Evolutionary conservation across 2,888 invertebrate genomes (phyloP), one percentile per base, ranked within the genome.

Genomic region (Frankliniella intonsa): DNA sequence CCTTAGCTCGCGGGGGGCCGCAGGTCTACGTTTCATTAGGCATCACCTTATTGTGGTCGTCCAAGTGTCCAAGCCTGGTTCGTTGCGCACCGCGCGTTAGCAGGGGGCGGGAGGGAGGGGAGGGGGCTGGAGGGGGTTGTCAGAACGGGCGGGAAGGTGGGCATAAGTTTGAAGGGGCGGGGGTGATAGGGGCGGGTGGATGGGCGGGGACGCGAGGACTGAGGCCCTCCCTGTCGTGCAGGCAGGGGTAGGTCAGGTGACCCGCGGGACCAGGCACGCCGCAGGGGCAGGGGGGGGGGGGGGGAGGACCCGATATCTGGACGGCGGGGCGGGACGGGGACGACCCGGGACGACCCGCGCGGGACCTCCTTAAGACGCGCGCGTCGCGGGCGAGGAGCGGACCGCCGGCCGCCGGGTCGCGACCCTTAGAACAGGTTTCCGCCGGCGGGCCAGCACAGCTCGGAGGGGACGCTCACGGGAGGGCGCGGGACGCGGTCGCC

Each of bases 1-100:
- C 38, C 38, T 38, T 38, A 38, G 38, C 38, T 38, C 38, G 38
- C 38, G 38, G 38, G 38, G 38, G 38, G 38, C 38, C 38, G 38
- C 38, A 38, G 38, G 38, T 38, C 38, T 38, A 5, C 38, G 69
- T 25, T 76, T 76, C 69, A 76, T 76, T 76, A 76, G 69, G 69
- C 69, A 76, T 76, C 22, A 76, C 69, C 69, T 76, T 76, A 76
- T 76, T 76, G 69, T 76, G 69, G 69, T 22, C 62, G 62, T 7
- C 62, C 62, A 62, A 10, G 62, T 62, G 62, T n/a, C 62, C 17
- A 62, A 62, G 11, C 7, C 25, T 11, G 69, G 22, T 22, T 22
- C 25, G 69, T 10, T 25, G 69, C 69, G 69, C 69, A 22, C 69
- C n/a, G 8, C 69, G 0, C 38, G 38, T n/a, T n/a, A n/a, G n/a